Evolutionary conservation across 1,140 invertebrate species (phyloP), one percentile per base, ranked within the genome.

Genomic region (Calephelis nemesis): DNA sequence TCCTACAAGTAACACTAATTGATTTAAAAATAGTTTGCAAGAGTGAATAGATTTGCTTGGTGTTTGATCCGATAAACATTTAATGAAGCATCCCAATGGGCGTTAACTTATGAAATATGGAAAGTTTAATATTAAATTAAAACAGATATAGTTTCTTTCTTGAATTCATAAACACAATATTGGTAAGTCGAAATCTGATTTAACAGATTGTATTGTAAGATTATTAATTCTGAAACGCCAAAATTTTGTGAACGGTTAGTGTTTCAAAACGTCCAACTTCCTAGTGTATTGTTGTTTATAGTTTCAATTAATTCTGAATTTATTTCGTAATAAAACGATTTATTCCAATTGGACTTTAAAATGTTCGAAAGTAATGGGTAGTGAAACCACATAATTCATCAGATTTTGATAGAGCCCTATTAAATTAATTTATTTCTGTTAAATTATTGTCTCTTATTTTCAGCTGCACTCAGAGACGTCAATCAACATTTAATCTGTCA

Each of bases 41-140:
- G 13, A 47, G 62, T 52, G 62, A 60, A 58, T 66, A 62, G 30
- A 62, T 49, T 72, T 79, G 63, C 65, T 48, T 47, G 42, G 60
- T 69, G 74, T 75, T 75, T 72, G 12, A 68, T 78, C 60, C 64
- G 47, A 72, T 75, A 78, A 67, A 80, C 66, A 72, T 74, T 45
- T 80, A 79, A 60, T 69, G 62, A 73, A 71, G 71, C 75, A 76
- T 82, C 81, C 88, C 79, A 76, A 90, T 88, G 87, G 87, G 87
- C 87, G 87, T 90, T 84, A 84, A 84, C 87, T 83, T 81, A 82
- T 82, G 81, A 82, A 76, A 81, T 79, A 76, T 76, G 78, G 76
- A 82, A 83, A 77, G 76, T 84, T 62, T 84, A 82, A 84, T 75
- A 75, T 90, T 88, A 67, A 87, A 90, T 90, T 86, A 81, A 81